These are phyloP conservation scores for Porites lobata DNA, from an alignment of 92 coral and sea anemone species.

Conservation along the genomic window DNA sequence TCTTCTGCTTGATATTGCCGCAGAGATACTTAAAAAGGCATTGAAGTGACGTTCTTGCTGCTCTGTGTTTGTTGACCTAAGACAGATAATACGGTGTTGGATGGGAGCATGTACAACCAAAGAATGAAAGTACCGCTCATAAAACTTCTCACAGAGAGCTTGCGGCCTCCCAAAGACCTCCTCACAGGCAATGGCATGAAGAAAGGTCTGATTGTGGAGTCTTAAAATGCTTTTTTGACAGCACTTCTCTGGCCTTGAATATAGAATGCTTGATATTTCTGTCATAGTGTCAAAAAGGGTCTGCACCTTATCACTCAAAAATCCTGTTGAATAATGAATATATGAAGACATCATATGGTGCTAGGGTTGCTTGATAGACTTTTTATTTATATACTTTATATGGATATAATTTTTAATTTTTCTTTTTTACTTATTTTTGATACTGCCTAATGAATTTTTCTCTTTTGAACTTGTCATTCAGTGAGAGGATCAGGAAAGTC, in stretches of 20 bases:
- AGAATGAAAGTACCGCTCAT: slow-evolving; percentile 51
- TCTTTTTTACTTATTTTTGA: too few relatives aligned
- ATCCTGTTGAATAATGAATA: not conserved
- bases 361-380: too few relatives aligned
- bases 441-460: too few relatives aligned
- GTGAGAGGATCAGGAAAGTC: too few relatives aligned
- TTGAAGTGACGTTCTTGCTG: slow-evolving; percentile 41
- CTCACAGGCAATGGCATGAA: slow-evolving; percentile 29
- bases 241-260: slow-evolving; percentile 19
- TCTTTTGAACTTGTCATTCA: too few relatives aligned
- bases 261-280: slow-evolving; percentile 19
- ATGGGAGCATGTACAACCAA: slow-evolving; percentile 38
- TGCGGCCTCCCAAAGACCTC: slow-evolving; percentile 37
- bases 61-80: slow-evolving; percentile 39
- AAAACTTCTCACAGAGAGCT: slow-evolving; percentile 33
- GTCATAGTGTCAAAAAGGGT: slow-evolving; percentile 22
- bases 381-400: too few relatives aligned
- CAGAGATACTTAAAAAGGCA: slow-evolving; percentile 27
- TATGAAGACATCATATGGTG: too few relatives aligned
- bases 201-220: slow-evolving; percentile 32
- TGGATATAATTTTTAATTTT: too few relatives aligned
- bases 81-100: slow-evolving; percentile 24
- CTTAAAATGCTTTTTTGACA: slow-evolving; percentile 37
- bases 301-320: slow-evolving; percentile 43
- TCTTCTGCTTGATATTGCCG: slow-evolving; percentile 45